phyloP scores from a whole-genome alignment of 2,797 vertebrate genomes.

The Pseudomugil tenellus region DNA sequence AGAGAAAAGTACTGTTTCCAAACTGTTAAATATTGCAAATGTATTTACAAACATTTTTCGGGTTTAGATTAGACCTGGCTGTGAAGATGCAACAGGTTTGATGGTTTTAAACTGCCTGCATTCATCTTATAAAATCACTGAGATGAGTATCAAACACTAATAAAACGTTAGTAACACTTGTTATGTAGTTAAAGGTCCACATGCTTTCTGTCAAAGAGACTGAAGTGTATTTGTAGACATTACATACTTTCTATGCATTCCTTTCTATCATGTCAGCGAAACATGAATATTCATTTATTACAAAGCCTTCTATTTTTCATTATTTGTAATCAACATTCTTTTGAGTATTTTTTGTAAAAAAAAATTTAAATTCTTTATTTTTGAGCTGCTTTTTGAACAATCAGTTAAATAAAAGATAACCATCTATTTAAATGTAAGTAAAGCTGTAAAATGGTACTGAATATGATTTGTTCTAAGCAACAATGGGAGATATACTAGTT shows the following conservation, averaged over 20 bases:
- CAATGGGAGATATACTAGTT: conserved; percentile 11
- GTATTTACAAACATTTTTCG: background rate
- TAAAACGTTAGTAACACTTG: conserved; percentile 17
- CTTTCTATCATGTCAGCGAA: conserved; percentile 27
- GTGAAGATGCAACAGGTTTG: background rate
- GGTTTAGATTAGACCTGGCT: background rate
- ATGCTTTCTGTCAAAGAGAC: conserved; percentile 12
- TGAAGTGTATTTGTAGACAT: conserved; percentile 19
- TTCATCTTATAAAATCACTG: background rate
- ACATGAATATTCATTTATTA: conserved; percentile 17
- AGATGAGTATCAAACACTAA: background rate
- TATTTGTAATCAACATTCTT: conserved; percentile 31
- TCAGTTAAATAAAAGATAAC: conserved; percentile 26
- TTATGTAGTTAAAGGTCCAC: conserved; percentile 20
- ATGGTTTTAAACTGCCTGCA: background rate
- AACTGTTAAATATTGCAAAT: conserved; percentile 2
- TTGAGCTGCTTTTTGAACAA: conserved; percentile 45
- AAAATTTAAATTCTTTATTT: conserved; percentile 39
- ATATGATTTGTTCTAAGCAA: conserved; percentile 34
- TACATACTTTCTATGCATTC: conserved; percentile 68
- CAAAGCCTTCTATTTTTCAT: conserved; percentile 37
- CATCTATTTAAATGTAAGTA: conserved; percentile 31
- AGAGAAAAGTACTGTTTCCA: conserved; percentile 3
- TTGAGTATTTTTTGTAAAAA: conserved; percentile 40
- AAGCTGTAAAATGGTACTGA: conserved; percentile 33